phyloP scores from a whole-genome alignment of 1,140 invertebrate species.

The Protaetia brevitarsis region DNA sequence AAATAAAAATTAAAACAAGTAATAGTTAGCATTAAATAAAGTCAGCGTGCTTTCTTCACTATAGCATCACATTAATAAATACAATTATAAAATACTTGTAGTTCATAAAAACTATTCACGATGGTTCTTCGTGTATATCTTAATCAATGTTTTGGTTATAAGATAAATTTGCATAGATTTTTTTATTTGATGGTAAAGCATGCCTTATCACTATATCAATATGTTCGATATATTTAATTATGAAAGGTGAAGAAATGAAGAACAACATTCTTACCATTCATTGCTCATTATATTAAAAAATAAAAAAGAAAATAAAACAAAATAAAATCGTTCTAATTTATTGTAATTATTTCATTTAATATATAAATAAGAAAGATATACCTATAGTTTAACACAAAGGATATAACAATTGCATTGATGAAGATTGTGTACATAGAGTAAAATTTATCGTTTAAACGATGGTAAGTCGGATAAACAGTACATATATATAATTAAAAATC shows the following conservation, averaged over 20 bases:
- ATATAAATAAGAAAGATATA: slow-evolving; percentile 24
- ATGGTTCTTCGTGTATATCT: not conserved
- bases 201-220: slow-evolving; percentile 21
- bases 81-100: slow-evolving; percentile 20
- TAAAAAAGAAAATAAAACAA: slow-evolving; percentile 29
- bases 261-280: not conserved
- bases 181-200: slow-evolving; percentile 14
- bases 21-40: slow-evolving; percentile 12
- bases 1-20: not conserved
- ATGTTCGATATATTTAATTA: slow-evolving; percentile 10
- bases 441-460: slow-evolving; percentile 29
- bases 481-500: slow-evolving; percentile 7
- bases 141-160: slow-evolving; percentile 2
- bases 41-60: slow-evolving; percentile 13
- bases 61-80: slow-evolving; percentile 22
- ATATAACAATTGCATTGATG: slow-evolving; percentile 34
- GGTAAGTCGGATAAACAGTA: slow-evolving; percentile 20
- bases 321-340: slow-evolving; percentile 25
- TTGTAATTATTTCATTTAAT: slow-evolving; percentile 25
- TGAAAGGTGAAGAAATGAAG: slow-evolving; percentile 17
- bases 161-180: slow-evolving; percentile 15
- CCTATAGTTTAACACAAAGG: slow-evolving; percentile 29
- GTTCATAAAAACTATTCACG: slow-evolving; percentile 19
- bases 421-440: slow-evolving; percentile 16
- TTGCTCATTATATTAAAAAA: too few relatives aligned